Conservation (phyloP, 2,113 vertebrate genomes). For the Mobula hypostoma region DNA sequence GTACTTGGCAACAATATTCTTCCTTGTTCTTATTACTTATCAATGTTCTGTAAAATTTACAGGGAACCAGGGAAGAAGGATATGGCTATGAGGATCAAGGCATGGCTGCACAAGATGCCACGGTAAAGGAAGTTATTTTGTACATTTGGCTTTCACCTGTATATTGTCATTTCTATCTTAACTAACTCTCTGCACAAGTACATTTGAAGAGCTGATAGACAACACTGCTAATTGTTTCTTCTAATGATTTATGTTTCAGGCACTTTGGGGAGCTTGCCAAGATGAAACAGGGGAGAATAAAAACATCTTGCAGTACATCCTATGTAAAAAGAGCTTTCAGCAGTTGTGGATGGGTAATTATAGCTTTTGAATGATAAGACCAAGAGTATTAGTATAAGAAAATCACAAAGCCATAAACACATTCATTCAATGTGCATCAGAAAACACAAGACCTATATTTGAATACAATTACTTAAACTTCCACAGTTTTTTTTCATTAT, state of each 20-base stretch:
- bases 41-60: slow-evolving; percentile 35
- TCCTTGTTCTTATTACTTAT: not conserved
- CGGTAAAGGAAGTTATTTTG: slow-evolving; percentile 51
- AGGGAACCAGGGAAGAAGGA: slow-evolving; percentile 64
- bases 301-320: slow-evolving; percentile 62
- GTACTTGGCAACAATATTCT: not conserved
- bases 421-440: not conserved
- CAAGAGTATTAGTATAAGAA: not conserved
- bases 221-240: not conserved
- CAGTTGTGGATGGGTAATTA: slow-evolving; percentile 66
- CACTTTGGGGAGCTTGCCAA: slow-evolving; percentile 67
- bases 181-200: not conserved
- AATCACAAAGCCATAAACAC: not conserved
- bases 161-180: not conserved
- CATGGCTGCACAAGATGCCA: slow-evolving; percentile 59
- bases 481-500: not conserved
- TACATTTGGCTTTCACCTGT: not conserved
- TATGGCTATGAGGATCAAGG: slow-evolving; percentile 53
- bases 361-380: not conserved
- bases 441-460: not conserved
- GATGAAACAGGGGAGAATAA: slow-evolving; percentile 62
- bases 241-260: slow-evolving; percentile 45
- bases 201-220: not conserved
- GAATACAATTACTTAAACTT: not conserved
- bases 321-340: slow-evolving; percentile 63